phyloP scores from a whole-genome alignment of 1,140 invertebrate genomes.

The Acromyrmex charruanus region DNA sequence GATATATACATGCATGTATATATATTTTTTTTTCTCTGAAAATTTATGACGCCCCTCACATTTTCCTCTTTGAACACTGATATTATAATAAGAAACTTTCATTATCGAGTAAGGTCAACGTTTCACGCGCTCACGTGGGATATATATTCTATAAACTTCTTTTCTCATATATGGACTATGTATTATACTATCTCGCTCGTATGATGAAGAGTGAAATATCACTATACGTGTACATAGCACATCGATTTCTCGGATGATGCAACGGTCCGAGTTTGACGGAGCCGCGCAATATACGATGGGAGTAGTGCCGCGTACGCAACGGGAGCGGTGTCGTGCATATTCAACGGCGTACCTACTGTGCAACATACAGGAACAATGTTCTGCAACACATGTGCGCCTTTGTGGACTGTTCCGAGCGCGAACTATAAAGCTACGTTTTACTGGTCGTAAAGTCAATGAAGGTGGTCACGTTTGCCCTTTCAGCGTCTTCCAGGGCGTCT shows the following conservation, averaged over 20 bases:
- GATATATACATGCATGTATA: neutral
- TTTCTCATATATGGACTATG: neutral
- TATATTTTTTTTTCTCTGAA: neutral
- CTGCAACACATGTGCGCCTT: slow-evolving; percentile 65
- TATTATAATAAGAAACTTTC: slow-evolving; percentile 12
- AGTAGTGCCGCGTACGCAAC: slow-evolving; percentile 47
- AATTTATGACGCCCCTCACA: neutral
- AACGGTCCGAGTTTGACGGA: slow-evolving; percentile 42
- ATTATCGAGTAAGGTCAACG: neutral
- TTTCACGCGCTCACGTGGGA: neutral
- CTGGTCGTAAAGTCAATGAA: slow-evolving; percentile 84
- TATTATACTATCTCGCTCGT: slow-evolving; percentile 14
- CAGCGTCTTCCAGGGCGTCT: slow-evolving; percentile 78
- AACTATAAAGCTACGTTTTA: slow-evolving; percentile 84
- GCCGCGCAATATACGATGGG: neutral
- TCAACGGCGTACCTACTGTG: slow-evolving; percentile 54
- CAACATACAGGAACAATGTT: slow-evolving; percentile 62
- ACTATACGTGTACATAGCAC: neutral
- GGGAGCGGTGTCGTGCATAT: slow-evolving; percentile 54
- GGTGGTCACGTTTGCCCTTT: slow-evolving; percentile 84
- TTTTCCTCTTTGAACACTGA: neutral
- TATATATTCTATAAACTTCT: neutral
- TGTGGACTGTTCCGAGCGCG: slow-evolving; percentile 76
- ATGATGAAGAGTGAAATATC: neutral
- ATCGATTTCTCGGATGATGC: slow-evolving; percentile 56